These are phyloP conservation scores for Orthosia incerta DNA, from an alignment of 2,888 invertebrate species.

Conservation along the genomic window DNA sequence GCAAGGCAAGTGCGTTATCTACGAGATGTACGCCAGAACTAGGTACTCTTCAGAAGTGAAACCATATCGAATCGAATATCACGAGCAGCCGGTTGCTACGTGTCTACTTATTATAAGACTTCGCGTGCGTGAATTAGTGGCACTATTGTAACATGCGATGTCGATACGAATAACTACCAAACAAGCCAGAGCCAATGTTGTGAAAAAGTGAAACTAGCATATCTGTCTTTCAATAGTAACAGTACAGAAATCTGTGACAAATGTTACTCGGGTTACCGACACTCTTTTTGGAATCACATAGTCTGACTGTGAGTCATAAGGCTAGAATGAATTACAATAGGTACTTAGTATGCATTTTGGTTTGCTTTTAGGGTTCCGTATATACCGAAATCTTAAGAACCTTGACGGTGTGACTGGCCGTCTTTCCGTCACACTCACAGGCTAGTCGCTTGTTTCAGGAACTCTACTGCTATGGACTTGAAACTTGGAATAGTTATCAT, in stretches of 20 bases:
- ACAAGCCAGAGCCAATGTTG: conserved; percentile 51
- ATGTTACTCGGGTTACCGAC: conserved; percentile 9
- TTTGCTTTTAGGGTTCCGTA: neutral
- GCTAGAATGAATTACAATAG: conserved; percentile 15
- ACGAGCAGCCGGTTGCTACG: conserved; percentile 83
- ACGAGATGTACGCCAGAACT: conserved; percentile 56
- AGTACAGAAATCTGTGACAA: conserved; percentile 21
- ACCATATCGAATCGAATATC: conserved; percentile 87
- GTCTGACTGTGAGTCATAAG: conserved; percentile 7
- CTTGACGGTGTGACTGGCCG: neutral
- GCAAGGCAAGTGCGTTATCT: conserved; percentile 60
- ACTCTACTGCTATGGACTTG: neutral
- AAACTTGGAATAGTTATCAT: neutral
- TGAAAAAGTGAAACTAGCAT: conserved; percentile 66
- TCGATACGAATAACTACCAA: conserved; percentile 69
- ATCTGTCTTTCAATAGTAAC: conserved; percentile 38
- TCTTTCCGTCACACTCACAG: neutral
- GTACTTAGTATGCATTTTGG: conserved; percentile 6
- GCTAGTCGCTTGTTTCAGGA: neutral
- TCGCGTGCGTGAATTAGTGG: conserved; percentile 82
- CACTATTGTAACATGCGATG: conserved; percentile 81
- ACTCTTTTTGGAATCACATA: conserved; percentile 11
- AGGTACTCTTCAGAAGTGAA: conserved; percentile 85
- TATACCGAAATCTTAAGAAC: neutral
- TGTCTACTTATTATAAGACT: conserved; percentile 79